Percentiles rank a stretch among this genome's conserved stretches.
These are phyloP conservation scores for Sussaba pulchella DNA, from an alignment of 2,888 invertebrate species.

Conservation along the genomic window DNA sequence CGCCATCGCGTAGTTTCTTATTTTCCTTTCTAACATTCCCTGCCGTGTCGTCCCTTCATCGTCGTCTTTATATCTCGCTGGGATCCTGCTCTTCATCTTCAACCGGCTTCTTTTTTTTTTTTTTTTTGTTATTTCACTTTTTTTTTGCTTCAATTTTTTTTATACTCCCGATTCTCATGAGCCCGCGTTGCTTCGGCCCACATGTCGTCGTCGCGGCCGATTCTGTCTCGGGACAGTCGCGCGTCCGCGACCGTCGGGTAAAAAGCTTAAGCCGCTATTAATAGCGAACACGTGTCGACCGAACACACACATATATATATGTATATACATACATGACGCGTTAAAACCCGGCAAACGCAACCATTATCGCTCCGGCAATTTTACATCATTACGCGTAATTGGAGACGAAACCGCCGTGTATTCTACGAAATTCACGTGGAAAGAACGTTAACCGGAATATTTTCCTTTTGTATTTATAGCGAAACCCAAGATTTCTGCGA, in stretches of 20 bases:
- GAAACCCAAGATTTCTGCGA: slow-evolving; percentile 7
- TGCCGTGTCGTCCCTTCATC: slow-evolving; percentile 28
- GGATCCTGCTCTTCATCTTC: slow-evolving; percentile 52
- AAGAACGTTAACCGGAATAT: slow-evolving; percentile 23
- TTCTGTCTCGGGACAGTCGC: slow-evolving; percentile 48
- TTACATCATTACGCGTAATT: slow-evolving; percentile 80
- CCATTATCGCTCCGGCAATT: slow-evolving; percentile 78
- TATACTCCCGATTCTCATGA: no score
- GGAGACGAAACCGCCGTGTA: slow-evolving; percentile 66
- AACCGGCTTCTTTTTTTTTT: slow-evolving; percentile 27
- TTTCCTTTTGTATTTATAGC: slow-evolving; percentile 41
- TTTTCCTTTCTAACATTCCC: background rate
- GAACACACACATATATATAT: slow-evolving; percentile 48
- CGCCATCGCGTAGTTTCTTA: slow-evolving; percentile 69
- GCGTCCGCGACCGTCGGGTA: slow-evolving; percentile 56
- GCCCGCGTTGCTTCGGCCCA: slow-evolving; percentile 7
- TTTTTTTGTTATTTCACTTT: slow-evolving; percentile 15
- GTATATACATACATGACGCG: no score
- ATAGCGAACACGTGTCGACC: slow-evolving; percentile 78
- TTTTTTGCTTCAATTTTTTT: no score
- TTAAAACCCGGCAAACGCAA: slow-evolving; percentile 62
- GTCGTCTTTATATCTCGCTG: slow-evolving; percentile 33
- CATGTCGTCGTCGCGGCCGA: slow-evolving; percentile 40
- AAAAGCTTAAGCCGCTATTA: slow-evolving; percentile 76
- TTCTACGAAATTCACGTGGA: slow-evolving; percentile 60